Evolutionary conservation across 2,888 invertebrate species (phyloP).

Genomic region (Micoletzkya japonica): DNA sequence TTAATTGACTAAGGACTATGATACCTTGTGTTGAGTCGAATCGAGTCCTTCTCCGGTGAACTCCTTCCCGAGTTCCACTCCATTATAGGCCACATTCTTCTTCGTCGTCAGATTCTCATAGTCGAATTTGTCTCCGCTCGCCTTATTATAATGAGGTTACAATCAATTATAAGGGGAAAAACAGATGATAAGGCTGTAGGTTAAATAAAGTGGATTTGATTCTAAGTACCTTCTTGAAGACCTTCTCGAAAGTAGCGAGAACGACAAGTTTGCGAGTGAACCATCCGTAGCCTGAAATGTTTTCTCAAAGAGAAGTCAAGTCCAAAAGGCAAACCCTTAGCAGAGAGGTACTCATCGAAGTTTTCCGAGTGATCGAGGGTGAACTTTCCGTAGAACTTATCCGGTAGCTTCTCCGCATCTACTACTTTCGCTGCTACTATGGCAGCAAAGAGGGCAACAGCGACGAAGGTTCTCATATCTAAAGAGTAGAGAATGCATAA

Average conservation of each 20-base stretch:
- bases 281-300: conserved; percentile 48
- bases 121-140: conserved; percentile 21
- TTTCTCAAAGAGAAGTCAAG: background rate
- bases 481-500: no score
- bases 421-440: no score
- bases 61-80: conserved; percentile 26
- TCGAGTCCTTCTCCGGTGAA: conserved; percentile 33
- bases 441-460: conserved; percentile 27
- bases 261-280: conserved; percentile 52
- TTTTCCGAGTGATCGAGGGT: conserved; percentile 53
- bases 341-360: conserved; percentile 53
- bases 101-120: conserved; percentile 32
- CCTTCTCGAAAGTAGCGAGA: conserved; percentile 53
- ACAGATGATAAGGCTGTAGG: no score
- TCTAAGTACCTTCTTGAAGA: conserved; percentile 37
- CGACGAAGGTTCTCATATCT: background rate
- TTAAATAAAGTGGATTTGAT: no score
- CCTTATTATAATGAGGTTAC: no score
- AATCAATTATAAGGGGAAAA: no score
- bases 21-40: conserved; percentile 27
- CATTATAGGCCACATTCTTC: conserved; percentile 31
- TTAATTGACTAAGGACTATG: background rate
- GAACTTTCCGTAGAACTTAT: conserved; percentile 51
- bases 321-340: conserved; percentile 40
- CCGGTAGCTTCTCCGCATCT: no score